phyloP scores from a whole-genome alignment of 2,113 vertebrate species.

The Lepidiolamprologus cunningtoni region DNA sequence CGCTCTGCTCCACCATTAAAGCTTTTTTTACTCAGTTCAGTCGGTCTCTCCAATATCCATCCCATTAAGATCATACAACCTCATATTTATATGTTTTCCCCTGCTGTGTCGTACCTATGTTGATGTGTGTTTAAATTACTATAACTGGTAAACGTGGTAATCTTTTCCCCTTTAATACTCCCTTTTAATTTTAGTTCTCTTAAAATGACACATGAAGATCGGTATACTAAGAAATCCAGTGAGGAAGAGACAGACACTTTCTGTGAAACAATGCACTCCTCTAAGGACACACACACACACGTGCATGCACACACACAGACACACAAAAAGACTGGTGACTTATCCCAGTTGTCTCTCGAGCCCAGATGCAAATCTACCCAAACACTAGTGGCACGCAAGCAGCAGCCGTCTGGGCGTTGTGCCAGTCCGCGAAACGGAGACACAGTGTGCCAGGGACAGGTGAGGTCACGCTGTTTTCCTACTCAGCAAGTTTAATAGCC shows the following conservation, averaged over 20 bases:
- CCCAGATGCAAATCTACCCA: slow-evolving; percentile 61
- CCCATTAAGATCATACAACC: not conserved
- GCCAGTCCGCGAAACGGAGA: slow-evolving; percentile 40
- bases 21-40: not conserved
- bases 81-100: not conserved
- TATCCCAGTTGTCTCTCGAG: slow-evolving; percentile 37
- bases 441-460: slow-evolving; percentile 20
- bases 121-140: not conserved
- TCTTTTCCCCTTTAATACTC: not conserved
- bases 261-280: not conserved
- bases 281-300: not conserved
- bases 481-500: slow-evolving; percentile 26
- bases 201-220: not conserved
- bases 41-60: not conserved
- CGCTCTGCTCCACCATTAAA: not conserved
- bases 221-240: not conserved
- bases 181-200: not conserved
- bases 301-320: not conserved
- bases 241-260: not conserved
- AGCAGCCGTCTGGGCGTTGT: slow-evolving; percentile 44
- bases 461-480: slow-evolving; percentile 30
- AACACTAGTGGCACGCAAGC: slow-evolving; percentile 65
- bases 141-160: not conserved
- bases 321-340: slow-evolving; percentile 19
- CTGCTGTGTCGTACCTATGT: not conserved